Evolutionary conservation across 92 coral and sea anemone species (phyloP).

Genomic region (Palythoa grandis): DNA sequence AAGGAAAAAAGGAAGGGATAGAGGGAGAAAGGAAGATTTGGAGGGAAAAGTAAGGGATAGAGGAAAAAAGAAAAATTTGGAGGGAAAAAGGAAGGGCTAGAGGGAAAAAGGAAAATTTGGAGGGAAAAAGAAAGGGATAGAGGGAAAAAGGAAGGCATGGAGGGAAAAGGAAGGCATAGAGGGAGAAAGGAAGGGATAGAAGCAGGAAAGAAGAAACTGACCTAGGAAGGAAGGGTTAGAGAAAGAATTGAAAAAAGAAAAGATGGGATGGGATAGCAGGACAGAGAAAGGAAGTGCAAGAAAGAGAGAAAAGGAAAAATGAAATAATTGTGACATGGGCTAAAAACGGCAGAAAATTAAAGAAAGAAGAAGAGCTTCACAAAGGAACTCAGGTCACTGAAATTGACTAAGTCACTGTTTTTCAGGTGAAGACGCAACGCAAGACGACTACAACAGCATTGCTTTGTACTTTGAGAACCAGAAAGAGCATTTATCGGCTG

Average conservation of each 20-base stretch:
- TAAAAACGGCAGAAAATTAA: not conserved
- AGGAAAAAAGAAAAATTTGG: not conserved
- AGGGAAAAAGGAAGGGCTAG: not conserved
- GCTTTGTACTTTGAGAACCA: slow-evolving; percentile 98
- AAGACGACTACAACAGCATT: slow-evolving; percentile 94
- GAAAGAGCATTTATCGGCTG: slow-evolving; percentile 93
- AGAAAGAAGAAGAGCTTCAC: not conserved
- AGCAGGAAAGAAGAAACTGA: no score
- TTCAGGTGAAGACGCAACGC: slow-evolving; percentile 93
- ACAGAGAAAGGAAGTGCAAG: not conserved
- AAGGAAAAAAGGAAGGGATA: not conserved
- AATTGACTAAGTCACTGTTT: not conserved
- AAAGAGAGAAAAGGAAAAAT: not conserved
- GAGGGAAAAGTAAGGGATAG: not conserved
- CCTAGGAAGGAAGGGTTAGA: no score
- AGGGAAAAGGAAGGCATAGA: not conserved
- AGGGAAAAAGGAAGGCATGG: not conserved
- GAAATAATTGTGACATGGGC: no score
- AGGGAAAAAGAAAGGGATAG: not conserved
- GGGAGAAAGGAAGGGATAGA: not conserved
- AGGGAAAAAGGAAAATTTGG: not conserved
- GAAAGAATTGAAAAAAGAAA: not conserved
- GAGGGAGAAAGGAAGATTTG: not conserved
- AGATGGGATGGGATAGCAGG: no score
- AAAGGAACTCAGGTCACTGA: not conserved